Evolutionary conservation across 2,797 vertebrate genomes (phyloP).

Genomic region (Eulemur mongoz): DNA sequence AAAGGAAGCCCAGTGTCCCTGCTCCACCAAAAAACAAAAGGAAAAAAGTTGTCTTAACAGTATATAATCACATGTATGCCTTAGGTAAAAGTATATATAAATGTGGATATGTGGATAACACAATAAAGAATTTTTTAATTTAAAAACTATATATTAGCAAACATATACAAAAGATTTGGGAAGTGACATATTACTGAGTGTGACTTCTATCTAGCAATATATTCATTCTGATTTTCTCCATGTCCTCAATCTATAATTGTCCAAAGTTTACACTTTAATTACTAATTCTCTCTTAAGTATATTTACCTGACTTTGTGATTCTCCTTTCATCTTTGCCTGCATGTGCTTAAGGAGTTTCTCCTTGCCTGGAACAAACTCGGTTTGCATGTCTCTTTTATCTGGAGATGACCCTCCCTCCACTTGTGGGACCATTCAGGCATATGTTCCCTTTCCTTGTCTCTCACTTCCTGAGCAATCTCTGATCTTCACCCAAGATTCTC

Average conservation of each 20-base stretch:
- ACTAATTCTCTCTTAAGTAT: background rate
- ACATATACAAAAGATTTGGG: background rate
- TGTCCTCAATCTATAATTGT: background rate
- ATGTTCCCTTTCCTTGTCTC: background rate
- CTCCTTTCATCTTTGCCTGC: background rate
- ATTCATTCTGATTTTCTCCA: background rate
- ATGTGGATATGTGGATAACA: background rate
- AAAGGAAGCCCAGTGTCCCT: background rate
- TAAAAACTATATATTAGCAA: background rate
- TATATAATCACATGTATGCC: background rate
- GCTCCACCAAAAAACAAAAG: background rate
- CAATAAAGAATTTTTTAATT: background rate
- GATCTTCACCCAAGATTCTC: background rate
- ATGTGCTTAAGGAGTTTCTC: background rate
- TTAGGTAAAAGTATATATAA: background rate
- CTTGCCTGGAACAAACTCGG: background rate
- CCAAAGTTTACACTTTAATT: background rate
- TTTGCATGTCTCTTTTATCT: background rate
- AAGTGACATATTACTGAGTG: background rate
- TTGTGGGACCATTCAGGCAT: background rate
- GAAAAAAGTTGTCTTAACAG: background rate
- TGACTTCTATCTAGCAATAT: background rate
- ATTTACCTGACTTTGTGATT: background rate
- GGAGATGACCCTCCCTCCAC: background rate
- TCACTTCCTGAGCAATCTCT: background rate